phyloP scores from a whole-genome alignment of 2,797 vertebrate species.

The Ctenosaura bakeri region DNA sequence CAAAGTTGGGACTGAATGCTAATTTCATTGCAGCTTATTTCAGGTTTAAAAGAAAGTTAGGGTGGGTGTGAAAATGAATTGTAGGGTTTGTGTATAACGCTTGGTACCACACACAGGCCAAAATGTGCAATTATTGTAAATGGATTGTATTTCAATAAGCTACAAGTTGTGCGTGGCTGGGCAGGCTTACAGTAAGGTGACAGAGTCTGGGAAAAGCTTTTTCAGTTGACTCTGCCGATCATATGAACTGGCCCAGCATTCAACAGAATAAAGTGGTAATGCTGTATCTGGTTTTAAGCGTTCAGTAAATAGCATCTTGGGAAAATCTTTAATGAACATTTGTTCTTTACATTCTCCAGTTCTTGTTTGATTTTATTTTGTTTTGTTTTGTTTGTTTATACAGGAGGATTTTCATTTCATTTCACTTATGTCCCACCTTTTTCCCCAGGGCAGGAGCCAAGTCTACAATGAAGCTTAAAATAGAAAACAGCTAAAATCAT shows the following conservation, averaged over 20 bases:
- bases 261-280: neutral
- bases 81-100: neutral
- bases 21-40: slow-evolving; percentile 2
- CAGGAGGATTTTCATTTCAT: neutral
- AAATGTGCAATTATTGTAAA: neutral
- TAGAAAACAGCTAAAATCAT: too few species aligned
- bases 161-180: neutral
- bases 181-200: neutral
- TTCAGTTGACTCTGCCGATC: neutral
- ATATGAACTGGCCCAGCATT: neutral
- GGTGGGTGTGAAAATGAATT: neutral
- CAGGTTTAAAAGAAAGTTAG: neutral
- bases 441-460: too few species aligned
- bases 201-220: neutral
- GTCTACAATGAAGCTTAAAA: too few species aligned
- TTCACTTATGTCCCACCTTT: too few species aligned
- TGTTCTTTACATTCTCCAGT: too few species aligned
- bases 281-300: neutral
- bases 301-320: neutral
- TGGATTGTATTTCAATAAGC: too few species aligned
- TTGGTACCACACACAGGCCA: neutral
- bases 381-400: neutral
- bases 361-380: too few species aligned
- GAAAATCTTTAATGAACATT: neutral
- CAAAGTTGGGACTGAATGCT: slow-evolving; percentile 5